Percentiles rank a stretch among this genome's conserved stretches.
phyloP scores from a whole-genome alignment of 2,113 vertebrate genomes.

The Daboia siamensis region DNA sequence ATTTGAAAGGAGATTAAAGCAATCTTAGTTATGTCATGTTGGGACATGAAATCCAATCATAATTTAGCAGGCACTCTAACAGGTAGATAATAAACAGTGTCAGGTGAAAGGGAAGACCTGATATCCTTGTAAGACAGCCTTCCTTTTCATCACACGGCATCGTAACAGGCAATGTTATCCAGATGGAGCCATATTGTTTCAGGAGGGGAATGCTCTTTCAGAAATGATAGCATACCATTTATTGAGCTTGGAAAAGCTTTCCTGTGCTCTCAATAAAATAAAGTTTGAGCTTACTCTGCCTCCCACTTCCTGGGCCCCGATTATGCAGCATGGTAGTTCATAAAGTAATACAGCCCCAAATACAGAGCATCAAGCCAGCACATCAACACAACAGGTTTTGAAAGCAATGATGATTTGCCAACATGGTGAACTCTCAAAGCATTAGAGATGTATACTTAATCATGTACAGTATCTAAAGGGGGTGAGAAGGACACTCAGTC shows the following conservation, averaged over 20 bases:
- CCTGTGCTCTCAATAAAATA: background rate
- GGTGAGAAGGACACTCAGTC: background rate
- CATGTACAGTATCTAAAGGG: background rate
- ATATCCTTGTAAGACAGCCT: background rate
- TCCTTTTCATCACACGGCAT: background rate
- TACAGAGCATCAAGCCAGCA: background rate
- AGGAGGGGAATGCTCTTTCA: background rate
- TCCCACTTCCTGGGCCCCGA: background rate
- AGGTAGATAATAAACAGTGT: background rate
- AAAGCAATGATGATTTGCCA: background rate
- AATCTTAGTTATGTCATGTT: background rate
- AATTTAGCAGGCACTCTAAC: background rate
- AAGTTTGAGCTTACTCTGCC: background rate
- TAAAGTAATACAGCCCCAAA: background rate
- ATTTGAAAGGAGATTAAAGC: background rate
- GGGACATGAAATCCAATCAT: background rate
- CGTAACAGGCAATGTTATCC: background rate
- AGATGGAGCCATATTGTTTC: background rate
- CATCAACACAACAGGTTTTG: background rate
- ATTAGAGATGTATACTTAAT: background rate
- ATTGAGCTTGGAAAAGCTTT: background rate
- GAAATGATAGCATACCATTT: background rate
- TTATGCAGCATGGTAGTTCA: background rate
- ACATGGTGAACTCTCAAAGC: background rate
- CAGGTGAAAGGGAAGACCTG: background rate